These are phyloP conservation scores for Morelia viridis DNA, from an alignment of 2,797 vertebrate species.

Conservation along the genomic window DNA sequence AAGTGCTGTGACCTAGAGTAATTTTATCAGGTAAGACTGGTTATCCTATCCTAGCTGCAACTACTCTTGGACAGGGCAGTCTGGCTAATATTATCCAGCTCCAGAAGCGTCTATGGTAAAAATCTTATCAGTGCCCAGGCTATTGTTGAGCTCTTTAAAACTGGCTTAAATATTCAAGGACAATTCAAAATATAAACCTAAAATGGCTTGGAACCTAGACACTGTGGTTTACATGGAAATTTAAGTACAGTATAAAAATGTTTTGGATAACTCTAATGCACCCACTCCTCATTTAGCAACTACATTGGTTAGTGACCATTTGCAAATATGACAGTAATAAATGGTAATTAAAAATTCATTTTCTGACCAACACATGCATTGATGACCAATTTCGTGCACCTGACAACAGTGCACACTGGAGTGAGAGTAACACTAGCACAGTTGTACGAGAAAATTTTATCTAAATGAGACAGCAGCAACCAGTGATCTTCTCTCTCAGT, in stretches of 20 bases:
- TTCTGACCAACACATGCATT: background rate
- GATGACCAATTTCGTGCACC: background rate
- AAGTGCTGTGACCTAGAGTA: background rate
- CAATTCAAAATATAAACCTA: background rate
- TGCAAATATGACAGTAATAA: background rate
- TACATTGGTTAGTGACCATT: background rate
- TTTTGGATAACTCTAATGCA: background rate
- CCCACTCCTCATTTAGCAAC: background rate
- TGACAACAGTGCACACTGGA: background rate
- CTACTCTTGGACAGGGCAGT: background rate
- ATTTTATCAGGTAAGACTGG: background rate
- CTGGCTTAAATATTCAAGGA: background rate
- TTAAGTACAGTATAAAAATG: background rate
- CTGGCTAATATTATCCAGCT: background rate
- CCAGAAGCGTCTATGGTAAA: background rate
- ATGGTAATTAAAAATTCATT: background rate
- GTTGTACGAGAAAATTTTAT: background rate
- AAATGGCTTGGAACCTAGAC: background rate
- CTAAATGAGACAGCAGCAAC: background rate
- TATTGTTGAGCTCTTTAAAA: background rate
- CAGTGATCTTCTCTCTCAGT: background rate
- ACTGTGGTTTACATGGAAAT: background rate
- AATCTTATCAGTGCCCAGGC: background rate
- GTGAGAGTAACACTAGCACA: background rate
- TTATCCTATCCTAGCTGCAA: background rate